Conservation (phyloP, 2,797 vertebrate species). For the Glyptemys insculpta region DNA sequence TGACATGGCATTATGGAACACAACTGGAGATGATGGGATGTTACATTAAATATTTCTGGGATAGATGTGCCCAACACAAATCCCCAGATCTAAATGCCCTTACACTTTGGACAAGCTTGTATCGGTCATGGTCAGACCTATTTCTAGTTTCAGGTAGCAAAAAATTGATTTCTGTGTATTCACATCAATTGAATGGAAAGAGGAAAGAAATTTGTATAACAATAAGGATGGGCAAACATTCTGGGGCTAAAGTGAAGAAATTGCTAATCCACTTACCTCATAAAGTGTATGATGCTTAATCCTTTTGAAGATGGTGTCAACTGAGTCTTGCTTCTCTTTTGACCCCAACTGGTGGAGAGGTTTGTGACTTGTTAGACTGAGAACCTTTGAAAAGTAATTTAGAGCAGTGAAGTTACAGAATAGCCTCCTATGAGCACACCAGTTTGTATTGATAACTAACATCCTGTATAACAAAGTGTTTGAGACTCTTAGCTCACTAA, state of each 20-base stretch:
- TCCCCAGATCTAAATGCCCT: not conserved
- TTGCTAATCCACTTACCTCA: not conserved
- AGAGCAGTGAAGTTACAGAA: constrained; percentile 10
- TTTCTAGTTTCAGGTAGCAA: not conserved
- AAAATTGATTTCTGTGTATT: not conserved
- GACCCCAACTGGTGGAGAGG: constrained; percentile 31
- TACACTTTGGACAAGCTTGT: not conserved
- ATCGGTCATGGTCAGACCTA: not conserved
- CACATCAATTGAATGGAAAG: not conserved
- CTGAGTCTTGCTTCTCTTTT: not conserved
- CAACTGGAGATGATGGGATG: not conserved
- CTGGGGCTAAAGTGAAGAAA: not conserved
- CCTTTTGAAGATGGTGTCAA: not conserved
- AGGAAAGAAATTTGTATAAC: not conserved
- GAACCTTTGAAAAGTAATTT: constrained; percentile 64
- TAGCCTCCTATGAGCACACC: not conserved
- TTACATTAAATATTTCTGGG: not conserved
- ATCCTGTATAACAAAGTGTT: not conserved
- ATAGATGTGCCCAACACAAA: not conserved
- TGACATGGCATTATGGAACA: not conserved
- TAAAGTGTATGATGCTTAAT: constrained; percentile 9
- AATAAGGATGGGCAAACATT: not conserved
- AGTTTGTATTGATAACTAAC: not conserved
- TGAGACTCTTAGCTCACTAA: not conserved
- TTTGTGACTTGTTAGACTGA: constrained; percentile 65